Conservation (phyloP, 1,140 invertebrate species). For the Colletes gigas region DNA sequence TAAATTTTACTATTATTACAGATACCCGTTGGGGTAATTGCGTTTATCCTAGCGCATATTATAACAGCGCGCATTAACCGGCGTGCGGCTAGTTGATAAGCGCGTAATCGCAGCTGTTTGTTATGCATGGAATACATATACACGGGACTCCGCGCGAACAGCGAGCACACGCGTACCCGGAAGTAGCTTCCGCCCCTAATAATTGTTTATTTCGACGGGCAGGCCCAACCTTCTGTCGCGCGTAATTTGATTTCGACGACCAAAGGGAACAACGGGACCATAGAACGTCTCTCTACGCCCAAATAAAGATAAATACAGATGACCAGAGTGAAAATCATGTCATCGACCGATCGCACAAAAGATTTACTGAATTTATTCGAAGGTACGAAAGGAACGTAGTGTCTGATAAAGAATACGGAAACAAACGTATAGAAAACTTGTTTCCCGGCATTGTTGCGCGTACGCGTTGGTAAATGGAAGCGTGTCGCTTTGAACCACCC, state of each 20-base stretch:
- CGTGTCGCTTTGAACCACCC: neutral
- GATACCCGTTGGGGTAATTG: constrained; percentile 30
- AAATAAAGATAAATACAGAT: no score
- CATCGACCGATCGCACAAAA: no score
- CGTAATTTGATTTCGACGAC: constrained; percentile 1
- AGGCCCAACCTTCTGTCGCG: neutral
- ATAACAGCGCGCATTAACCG: constrained; percentile 26
- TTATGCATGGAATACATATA: constrained; percentile 26
- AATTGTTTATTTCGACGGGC: constrained; percentile 4
- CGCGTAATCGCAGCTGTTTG: constrained; percentile 54
- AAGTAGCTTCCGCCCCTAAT: neutral
- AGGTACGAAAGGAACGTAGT: neutral
- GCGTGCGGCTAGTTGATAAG: constrained; percentile 51
- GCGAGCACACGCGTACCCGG: neutral
- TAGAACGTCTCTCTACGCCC: no score
- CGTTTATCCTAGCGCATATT: constrained; percentile 30
- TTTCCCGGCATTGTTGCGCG: constrained; percentile 1
- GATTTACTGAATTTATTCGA: no score
- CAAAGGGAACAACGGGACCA: no score
- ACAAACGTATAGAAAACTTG: neutral
- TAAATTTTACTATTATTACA: constrained; percentile 40
- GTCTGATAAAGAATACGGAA: neutral
- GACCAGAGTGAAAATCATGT: no score
- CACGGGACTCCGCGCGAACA: neutral
- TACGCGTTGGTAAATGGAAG: neutral